A percentile compares a stretch with the other conserved stretches of the same genome.
These are phyloP conservation scores for Montifringilla adamsi DNA, from an alignment of 2,113 vertebrate species.

Conservation along the genomic window DNA sequence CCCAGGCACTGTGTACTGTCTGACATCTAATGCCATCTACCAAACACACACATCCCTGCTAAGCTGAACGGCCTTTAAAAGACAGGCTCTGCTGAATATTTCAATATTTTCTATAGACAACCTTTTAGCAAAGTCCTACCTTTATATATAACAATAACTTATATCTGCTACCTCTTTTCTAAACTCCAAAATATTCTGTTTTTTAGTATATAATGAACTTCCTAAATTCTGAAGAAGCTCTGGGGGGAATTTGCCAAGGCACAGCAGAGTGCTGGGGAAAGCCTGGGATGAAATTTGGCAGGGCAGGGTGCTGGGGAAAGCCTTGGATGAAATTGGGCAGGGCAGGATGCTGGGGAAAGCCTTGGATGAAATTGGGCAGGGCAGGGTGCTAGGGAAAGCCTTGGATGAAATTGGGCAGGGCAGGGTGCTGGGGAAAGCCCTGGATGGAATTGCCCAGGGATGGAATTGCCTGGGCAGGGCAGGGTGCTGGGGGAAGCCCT, in stretches of 20 bases:
- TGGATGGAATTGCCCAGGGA: not conserved
- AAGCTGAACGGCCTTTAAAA: not conserved
- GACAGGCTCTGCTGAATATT: not conserved
- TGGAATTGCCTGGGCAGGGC: not conserved
- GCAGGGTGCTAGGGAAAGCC: not conserved
- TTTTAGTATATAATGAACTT: not conserved
- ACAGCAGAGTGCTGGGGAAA: not conserved
- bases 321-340: rapidly evolving
- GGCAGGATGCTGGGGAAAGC: not conserved
- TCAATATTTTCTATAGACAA: not conserved
- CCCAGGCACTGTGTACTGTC: too few relatives aligned
- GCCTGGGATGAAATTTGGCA: rapidly evolving
- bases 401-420: not conserved
- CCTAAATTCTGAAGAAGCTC: not conserved
- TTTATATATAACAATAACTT: not conserved
- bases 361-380: not conserved
- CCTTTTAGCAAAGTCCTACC: not conserved
- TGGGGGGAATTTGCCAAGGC: rapidly evolving
- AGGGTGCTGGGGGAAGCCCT: not conserved
- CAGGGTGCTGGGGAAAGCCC: not conserved
- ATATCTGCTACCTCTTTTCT: not conserved
- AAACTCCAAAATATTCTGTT: not conserved
- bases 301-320: rapidly evolving
- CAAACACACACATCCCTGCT: not conserved
- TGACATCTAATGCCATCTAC: not conserved